Conservation (phyloP, 2,797 vertebrate genomes). For the Hypotaenidia okinawae region DNA sequence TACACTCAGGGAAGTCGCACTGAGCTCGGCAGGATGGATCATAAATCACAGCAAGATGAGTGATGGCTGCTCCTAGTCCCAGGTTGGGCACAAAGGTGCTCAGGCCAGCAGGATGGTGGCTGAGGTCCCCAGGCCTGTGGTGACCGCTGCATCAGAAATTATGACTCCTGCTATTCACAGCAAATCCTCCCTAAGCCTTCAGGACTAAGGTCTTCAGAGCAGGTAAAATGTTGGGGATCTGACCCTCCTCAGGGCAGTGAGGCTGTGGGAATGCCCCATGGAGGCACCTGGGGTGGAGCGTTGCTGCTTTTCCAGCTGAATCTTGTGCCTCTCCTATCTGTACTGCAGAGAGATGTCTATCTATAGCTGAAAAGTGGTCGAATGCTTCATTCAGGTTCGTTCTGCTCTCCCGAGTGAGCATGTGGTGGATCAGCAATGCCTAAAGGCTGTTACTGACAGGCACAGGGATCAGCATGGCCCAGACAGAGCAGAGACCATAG, state of each 20-base stretch:
- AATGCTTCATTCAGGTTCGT: not conserved
- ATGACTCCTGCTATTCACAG: not conserved
- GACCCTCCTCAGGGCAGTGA: not conserved
- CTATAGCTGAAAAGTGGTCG: rapidly evolving
- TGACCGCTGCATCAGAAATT: not conserved
- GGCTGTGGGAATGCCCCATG: rapidly evolving
- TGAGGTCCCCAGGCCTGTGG: not conserved
- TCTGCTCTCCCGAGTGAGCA: not conserved
- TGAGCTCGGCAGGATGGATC: not conserved
- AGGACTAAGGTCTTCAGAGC: not conserved
- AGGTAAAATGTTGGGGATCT: not conserved
- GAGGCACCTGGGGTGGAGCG: not conserved
- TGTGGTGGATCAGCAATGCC: not conserved
- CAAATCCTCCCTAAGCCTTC: not conserved
- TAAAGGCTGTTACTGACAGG: rapidly evolving
- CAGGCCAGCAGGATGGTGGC: not conserved
- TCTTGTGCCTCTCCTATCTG: not conserved
- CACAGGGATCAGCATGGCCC: not conserved
- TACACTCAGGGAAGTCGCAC: rapidly evolving
- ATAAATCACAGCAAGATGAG: not conserved
- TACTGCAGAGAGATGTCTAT: not conserved
- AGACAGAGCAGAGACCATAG: not conserved
- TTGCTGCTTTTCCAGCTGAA: not conserved
- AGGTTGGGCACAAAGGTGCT: not conserved
- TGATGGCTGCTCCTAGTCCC: not conserved